Evolutionary conservation across 2,888 invertebrate species (phyloP).

Genomic region (Xylophagus ater): DNA sequence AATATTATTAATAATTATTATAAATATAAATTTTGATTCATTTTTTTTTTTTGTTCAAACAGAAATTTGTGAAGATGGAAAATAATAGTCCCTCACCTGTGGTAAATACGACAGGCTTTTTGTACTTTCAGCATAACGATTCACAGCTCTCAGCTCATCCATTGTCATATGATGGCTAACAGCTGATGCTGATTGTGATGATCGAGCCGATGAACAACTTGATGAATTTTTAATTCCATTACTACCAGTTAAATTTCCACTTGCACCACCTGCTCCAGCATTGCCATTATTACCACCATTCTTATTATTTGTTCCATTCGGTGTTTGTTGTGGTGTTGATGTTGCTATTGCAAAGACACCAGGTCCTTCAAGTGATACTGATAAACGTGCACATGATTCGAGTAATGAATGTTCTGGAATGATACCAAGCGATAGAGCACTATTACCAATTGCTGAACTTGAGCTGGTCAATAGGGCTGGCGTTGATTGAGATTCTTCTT

Average conservation of each 20-base stretch:
- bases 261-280: constrained; percentile 26
- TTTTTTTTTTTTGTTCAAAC: too few species aligned
- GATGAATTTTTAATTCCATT: constrained; percentile 32
- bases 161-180: constrained; percentile 57
- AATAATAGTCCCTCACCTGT: constrained; percentile 56
- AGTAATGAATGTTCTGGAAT: constrained; percentile 78
- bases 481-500: constrained; percentile 83
- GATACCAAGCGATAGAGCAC: constrained; percentile 59
- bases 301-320: constrained; percentile 18
- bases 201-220: constrained; percentile 59
- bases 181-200: constrained; percentile 48
- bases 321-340: constrained; percentile 39
- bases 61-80: constrained; percentile 37
- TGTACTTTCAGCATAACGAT: constrained; percentile 84
- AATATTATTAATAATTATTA: too few species aligned
- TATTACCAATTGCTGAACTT: constrained; percentile 46
- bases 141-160: constrained; percentile 74
- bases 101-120: constrained; percentile 84
- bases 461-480: constrained; percentile 67
- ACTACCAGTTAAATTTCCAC: constrained; percentile 22
- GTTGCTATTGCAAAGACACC: constrained; percentile 55
- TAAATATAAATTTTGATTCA: too few species aligned
- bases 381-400: constrained; percentile 75
- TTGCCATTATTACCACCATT: constrained; percentile 23
- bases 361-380: constrained; percentile 77